A percentile compares a stretch with the other conserved stretches of the same genome.
Conservation (phyloP, 2,797 vertebrate genomes). For the Hippopotamyrus pictus region DNA sequence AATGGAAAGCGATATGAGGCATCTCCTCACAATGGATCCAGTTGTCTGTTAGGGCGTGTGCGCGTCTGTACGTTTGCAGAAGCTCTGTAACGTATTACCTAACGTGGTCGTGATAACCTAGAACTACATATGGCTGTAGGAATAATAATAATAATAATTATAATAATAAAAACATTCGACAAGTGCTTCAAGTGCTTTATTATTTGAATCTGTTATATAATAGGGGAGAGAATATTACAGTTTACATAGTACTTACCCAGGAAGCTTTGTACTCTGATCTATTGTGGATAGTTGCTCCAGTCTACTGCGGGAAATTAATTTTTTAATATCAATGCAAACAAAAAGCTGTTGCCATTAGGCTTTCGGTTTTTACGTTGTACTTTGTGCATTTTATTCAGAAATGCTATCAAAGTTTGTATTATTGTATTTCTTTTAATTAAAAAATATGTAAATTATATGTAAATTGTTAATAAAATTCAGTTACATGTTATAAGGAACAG, state of each 20-base stretch:
- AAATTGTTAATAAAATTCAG: neutral
- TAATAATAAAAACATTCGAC: neutral
- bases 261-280: neutral
- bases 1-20: neutral
- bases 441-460: neutral
- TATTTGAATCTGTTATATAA: neutral
- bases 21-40: neutral
- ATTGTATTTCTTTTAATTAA: neutral
- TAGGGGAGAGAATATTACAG: neutral
- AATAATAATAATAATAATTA: neutral
- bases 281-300: neutral
- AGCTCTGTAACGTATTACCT: neutral
- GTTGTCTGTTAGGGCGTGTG: conserved; percentile 11
- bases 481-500: neutral
- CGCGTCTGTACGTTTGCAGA: neutral
- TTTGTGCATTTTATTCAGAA: neutral
- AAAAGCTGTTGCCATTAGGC: neutral
- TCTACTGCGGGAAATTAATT: neutral
- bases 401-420: neutral
- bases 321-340: neutral
- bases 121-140: neutral
- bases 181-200: neutral
- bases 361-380: neutral
- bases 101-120: neutral
- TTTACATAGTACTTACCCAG: neutral